Percentiles rank a stretch among this genome's conserved stretches.
Conservation (phyloP, 1,140 invertebrate genomes). For the Caenorhabditis tropicalis region DNA sequence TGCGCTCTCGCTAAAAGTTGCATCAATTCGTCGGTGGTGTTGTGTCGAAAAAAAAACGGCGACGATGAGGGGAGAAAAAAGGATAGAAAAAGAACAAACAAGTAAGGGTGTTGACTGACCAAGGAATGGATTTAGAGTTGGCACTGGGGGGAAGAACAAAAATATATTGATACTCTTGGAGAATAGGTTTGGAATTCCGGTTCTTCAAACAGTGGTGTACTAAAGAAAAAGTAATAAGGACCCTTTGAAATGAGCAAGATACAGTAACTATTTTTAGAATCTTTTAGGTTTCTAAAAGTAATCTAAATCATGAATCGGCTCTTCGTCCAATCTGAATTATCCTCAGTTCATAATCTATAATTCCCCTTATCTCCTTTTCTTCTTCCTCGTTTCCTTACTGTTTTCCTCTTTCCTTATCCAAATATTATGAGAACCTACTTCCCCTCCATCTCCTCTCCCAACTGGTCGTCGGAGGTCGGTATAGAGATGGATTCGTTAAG, state of each 20-base stretch:
- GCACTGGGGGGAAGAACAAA: background rate
- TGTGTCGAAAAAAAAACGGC: conserved; percentile 27
- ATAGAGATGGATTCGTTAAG: conserved; percentile 36
- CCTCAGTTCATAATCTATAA: background rate
- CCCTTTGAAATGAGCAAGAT: too few species aligned
- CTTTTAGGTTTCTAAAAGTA: too few species aligned
- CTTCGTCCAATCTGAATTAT: too few species aligned
- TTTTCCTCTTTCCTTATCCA: background rate
- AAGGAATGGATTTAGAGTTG: background rate
- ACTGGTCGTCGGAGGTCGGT: background rate
- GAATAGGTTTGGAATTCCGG: too few species aligned
- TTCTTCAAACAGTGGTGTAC: too few species aligned
- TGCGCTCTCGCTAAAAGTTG: conserved; percentile 13
- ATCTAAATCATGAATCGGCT: too few species aligned
- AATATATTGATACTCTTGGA: background rate
- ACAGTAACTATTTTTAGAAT: too few species aligned
- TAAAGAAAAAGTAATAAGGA: too few species aligned
- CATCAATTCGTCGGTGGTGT: conserved; percentile 12
- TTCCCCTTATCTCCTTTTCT: background rate
- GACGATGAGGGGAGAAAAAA: conserved; percentile 1
- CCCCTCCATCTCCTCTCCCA: too few species aligned
- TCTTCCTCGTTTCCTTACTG: background rate
- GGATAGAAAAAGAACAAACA: conserved; percentile 12
- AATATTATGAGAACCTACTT: background rate
- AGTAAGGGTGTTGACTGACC: conserved; percentile 33